These are phyloP conservation scores for Conistra vaccinii DNA, from an alignment of 2,888 invertebrate genomes.

Conservation along the genomic window DNA sequence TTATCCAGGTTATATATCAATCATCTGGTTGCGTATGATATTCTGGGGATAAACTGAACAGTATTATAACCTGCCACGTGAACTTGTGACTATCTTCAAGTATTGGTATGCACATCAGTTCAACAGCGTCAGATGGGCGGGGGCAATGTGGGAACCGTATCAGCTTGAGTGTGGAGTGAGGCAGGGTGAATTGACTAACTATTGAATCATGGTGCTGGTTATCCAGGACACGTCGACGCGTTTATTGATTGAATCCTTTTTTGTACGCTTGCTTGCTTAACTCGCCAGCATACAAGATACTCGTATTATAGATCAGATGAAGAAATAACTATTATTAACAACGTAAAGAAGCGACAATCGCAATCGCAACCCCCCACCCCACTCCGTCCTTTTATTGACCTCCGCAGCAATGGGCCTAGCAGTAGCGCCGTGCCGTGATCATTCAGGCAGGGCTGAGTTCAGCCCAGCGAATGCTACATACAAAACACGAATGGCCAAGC, in stretches of 20 bases:
- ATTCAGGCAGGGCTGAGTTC: not conserved
- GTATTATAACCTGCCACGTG: no score
- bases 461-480: not conserved
- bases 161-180: no score
- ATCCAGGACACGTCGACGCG: no score
- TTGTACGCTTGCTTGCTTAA: not conserved
- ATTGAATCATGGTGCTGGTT: not conserved
- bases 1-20: no score
- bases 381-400: not conserved
- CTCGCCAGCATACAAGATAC: not conserved
- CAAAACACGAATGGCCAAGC: not conserved
- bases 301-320: not conserved
- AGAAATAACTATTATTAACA: not conserved
- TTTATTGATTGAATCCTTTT: not conserved
- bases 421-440: not conserved
- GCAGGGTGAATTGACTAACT: no score
- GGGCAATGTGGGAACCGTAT: no score
- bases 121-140: no score
- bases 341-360: not conserved
- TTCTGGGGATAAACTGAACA: no score
- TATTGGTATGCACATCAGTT: no score
- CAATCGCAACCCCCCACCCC: not conserved
- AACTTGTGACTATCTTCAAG: no score
- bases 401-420: not conserved
- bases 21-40: no score